A percentile compares a stretch with the other conserved stretches of the same genome.
Evolutionary conservation across 2,113 vertebrate genomes (phyloP).

Genomic region (Chionodraco myersi): DNA sequence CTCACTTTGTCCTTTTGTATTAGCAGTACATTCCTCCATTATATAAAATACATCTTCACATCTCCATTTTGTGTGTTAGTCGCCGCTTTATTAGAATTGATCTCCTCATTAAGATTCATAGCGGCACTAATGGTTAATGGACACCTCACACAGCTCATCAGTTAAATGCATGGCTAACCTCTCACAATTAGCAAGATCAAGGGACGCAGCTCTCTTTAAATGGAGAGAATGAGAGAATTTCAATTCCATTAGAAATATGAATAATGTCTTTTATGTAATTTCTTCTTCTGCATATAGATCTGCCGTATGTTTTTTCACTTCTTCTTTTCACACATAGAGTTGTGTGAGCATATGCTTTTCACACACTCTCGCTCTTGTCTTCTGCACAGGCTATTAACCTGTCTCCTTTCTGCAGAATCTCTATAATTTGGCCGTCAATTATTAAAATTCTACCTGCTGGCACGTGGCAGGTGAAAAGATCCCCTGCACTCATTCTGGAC

Average conservation of each 20-base stretch:
- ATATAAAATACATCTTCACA: slow-evolving; percentile 20
- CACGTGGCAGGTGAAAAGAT: slow-evolving; percentile 45
- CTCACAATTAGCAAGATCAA: slow-evolving; percentile 49
- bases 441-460: slow-evolving; percentile 73
- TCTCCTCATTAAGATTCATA: slow-evolving; percentile 50
- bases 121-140: slow-evolving; percentile 44
- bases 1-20: neutral
- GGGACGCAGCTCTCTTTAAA: slow-evolving; percentile 3
- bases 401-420: slow-evolving; percentile 70
- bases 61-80: slow-evolving; percentile 32
- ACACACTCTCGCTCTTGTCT: slow-evolving; percentile 40
- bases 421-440: slow-evolving; percentile 80
- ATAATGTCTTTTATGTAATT: slow-evolving; percentile 2
- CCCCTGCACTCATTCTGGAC: slow-evolving; percentile 43
- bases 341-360: slow-evolving; percentile 23
- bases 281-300: slow-evolving; percentile 13
- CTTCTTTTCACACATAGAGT: slow-evolving; percentile 21
- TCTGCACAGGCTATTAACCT: slow-evolving; percentile 77
- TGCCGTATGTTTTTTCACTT: slow-evolving; percentile 13
- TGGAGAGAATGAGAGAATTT: slow-evolving; percentile 1
- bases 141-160: slow-evolving; percentile 45
- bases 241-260: neutral
- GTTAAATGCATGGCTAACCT: slow-evolving; percentile 50
- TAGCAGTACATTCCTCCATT: neutral
- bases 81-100: slow-evolving; percentile 41